phyloP scores from a whole-genome alignment of 1,140 invertebrate genomes.

The Globodera ellingtonae region DNA sequence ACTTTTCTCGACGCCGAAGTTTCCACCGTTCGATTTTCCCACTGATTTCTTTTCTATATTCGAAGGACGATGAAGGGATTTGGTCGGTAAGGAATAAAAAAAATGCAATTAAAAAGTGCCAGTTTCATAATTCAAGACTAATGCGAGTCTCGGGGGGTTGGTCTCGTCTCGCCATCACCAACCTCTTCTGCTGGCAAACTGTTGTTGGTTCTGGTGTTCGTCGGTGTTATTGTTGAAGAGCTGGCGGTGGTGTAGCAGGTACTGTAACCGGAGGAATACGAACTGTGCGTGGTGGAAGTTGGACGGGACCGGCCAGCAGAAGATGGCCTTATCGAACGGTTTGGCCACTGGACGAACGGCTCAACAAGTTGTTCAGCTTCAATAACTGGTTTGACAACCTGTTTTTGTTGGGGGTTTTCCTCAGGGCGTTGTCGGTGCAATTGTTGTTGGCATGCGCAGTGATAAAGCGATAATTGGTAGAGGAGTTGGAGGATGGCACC shows the following conservation, averaged over 20 bases:
- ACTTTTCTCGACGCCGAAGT: not conserved
- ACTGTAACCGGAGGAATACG: slow-evolving; percentile 1
- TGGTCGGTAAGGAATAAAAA: too few relatives aligned
- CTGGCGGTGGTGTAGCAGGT: slow-evolving; percentile 1
- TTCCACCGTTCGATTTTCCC: not conserved
- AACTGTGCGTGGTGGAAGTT: not conserved
- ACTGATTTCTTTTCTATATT: too few relatives aligned
- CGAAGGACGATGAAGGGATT: too few relatives aligned
- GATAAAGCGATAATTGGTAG: slow-evolving; percentile 25
- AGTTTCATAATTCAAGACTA: too few relatives aligned
- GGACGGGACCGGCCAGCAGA: not conserved
- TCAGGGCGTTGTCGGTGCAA: slow-evolving; percentile 12
- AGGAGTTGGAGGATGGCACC: slow-evolving; percentile 33
- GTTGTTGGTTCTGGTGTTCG: not conserved
- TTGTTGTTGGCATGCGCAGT: slow-evolving; percentile 32
- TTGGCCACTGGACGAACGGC: slow-evolving; percentile 9
- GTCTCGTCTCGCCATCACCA: too few relatives aligned
- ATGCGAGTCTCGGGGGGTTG: too few relatives aligned
- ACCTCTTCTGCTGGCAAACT: not conserved
- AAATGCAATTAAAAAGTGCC: too few relatives aligned
- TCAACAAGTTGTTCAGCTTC: too few relatives aligned
- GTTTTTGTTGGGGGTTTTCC: not conserved
- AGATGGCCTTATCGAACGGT: not conserved
- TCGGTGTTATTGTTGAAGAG: not conserved
- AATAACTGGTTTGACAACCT: not conserved